Evolutionary conservation across 2,113 vertebrate genomes (phyloP).

Genomic region (Scomber scombrus): DNA sequence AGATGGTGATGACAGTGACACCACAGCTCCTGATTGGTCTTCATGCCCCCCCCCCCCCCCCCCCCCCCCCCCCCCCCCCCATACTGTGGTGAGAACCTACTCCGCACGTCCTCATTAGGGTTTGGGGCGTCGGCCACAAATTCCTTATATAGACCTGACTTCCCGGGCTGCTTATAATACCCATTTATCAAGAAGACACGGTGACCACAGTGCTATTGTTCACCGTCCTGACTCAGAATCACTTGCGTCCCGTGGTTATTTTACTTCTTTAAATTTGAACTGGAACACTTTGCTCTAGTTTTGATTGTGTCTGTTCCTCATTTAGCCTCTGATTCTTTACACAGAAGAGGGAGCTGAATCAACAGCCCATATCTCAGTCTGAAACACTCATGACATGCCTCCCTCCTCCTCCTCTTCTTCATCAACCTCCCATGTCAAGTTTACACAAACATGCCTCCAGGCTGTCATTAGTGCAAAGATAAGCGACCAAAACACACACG

Average conservation of each 20-base stretch:
- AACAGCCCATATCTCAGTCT: not conserved
- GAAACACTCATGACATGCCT: slow-evolving; percentile 21
- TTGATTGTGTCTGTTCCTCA: not conserved
- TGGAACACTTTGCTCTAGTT: not conserved
- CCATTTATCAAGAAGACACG: slow-evolving; percentile 63
- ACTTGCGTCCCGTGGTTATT: slow-evolving; percentile 48
- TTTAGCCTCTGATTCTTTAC: slow-evolving; percentile 15
- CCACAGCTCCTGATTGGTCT: slow-evolving; percentile 37
- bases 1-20: slow-evolving; percentile 15
- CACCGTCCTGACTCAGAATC: slow-evolving; percentile 35
- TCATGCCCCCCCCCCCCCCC: not conserved
- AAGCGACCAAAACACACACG: slow-evolving; percentile 31
- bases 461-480: slow-evolving; percentile 58
- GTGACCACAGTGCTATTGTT: slow-evolving; percentile 68
- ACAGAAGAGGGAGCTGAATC: slow-evolving; percentile 2
- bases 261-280: slow-evolving; percentile 28
- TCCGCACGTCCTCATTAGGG: slow-evolving; percentile 69
- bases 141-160: slow-evolving; percentile 68
- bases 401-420: slow-evolving; percentile 16
- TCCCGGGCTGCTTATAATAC: slow-evolving; percentile 61
- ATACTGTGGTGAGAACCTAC: slow-evolving; percentile 39
- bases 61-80: not conserved
- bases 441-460: slow-evolving; percentile 49
- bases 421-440: slow-evolving; percentile 53
- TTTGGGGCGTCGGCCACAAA: slow-evolving; percentile 58